A percentile compares a stretch with the other conserved stretches of the same genome.
Conservation (phyloP, 2,888 invertebrate genomes). For the Ophion costatus region DNA sequence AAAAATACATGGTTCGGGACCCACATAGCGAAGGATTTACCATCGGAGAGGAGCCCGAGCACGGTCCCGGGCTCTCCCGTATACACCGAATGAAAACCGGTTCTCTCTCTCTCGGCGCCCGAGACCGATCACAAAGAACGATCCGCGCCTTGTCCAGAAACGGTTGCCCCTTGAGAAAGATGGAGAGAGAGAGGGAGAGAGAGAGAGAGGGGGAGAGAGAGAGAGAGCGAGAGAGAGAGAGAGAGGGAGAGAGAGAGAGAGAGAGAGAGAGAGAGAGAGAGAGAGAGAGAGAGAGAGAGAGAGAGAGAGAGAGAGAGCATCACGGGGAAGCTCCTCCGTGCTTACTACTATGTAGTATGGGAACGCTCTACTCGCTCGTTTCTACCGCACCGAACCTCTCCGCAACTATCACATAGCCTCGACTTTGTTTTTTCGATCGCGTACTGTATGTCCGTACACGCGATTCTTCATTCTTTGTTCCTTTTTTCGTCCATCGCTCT, state of each 20-base stretch:
- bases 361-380: constrained; percentile 33
- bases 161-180: background rate
- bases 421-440: constrained; percentile 23
- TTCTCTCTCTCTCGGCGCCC: constrained; percentile 73
- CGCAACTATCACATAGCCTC: constrained; percentile 15
- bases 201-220: background rate
- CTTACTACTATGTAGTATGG: constrained; percentile 48
- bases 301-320: background rate
- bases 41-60: constrained; percentile 72
- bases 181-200: background rate
- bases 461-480: too few species aligned
- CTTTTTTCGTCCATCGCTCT: too few species aligned
- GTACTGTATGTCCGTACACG: background rate
- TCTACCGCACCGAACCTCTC: constrained; percentile 20
- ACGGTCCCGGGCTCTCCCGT: constrained; percentile 30
- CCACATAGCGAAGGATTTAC: constrained; percentile 78
- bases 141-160: constrained; percentile 55
- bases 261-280: constrained; percentile 3
- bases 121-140: constrained; percentile 70
- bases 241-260: background rate
- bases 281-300: constrained; percentile 1
- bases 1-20: constrained; percentile 65
- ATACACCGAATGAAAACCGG: constrained; percentile 79
- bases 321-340: constrained; percentile 3
- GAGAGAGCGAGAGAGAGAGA: too few species aligned